phyloP scores from a whole-genome alignment of 2,113 vertebrate species.

The Oncorhynchus keta region DNA sequence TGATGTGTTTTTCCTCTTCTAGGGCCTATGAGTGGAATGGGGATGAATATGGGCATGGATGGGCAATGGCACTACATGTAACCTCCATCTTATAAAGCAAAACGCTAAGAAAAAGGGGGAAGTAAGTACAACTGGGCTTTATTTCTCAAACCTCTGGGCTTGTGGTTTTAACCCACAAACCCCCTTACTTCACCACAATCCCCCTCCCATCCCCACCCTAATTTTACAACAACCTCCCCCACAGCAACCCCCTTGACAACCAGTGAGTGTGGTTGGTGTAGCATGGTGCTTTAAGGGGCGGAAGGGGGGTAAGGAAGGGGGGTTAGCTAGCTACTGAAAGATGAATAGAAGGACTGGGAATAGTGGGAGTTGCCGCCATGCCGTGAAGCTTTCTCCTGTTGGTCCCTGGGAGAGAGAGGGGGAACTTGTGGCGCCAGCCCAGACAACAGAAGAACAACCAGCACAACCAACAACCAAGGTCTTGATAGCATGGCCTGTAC shows the following conservation, averaged over 20 bases:
- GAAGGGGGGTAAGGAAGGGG: not conserved
- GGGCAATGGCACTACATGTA: slow-evolving; percentile 99
- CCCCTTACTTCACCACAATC: slow-evolving; percentile 53
- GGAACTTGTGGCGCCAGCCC: slow-evolving; percentile 75
- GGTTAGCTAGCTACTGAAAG: slow-evolving; percentile 25
- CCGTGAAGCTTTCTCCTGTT: slow-evolving; percentile 32
- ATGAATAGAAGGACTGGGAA: slow-evolving; percentile 59
- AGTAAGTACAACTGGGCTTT: slow-evolving; percentile 88
- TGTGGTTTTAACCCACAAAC: slow-evolving; percentile 40
- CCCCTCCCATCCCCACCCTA: slow-evolving; percentile 41
- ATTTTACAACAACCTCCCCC: slow-evolving; percentile 38
- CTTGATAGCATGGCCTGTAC: not conserved
- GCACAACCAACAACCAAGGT: not conserved
- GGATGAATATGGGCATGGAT: slow-evolving; percentile 99
- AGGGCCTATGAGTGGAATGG: slow-evolving; percentile 99
- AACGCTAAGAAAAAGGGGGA: slow-evolving; percentile 96
- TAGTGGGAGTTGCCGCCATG: slow-evolving; percentile 27
- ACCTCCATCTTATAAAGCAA: slow-evolving; percentile 94
- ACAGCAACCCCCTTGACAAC: slow-evolving; percentile 76
- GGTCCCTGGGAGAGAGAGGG: slow-evolving; percentile 31
- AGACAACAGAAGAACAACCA: slow-evolving; percentile 64
- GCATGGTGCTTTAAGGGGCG: slow-evolving; percentile 30
- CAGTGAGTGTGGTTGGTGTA: slow-evolving; percentile 38
- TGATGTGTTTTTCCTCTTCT: slow-evolving; percentile 88
- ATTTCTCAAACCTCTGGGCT: slow-evolving; percentile 55